Base-by-base conservation (phyloP, 1,140 invertebrate genomes). In the Pogonomyrmex barbatus region DNA sequence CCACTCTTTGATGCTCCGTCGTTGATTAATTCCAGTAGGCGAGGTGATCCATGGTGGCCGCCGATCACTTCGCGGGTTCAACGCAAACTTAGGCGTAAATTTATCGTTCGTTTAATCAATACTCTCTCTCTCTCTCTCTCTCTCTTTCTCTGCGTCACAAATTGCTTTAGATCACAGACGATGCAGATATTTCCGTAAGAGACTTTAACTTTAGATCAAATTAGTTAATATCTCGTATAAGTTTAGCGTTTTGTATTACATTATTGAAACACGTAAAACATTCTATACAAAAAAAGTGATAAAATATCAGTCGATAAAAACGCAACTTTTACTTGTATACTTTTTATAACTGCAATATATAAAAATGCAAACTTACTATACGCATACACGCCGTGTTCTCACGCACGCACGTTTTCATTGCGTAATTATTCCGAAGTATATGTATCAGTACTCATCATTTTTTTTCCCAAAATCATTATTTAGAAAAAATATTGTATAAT, bases 11-110 rank as follows among this genome's bases (percentile, higher is more conserved):
- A 95, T 94, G 93, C 92, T 87, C 70, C 79, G 90, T 90, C 92
- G 90, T 93, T 95, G 94, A 95, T 95, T 95, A 94, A 94, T 94
- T 93, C 91, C 89, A 88, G 91, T 91, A 89, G 87, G 92, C 93
- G 91, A 93, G 87, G 91, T 5, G 82, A 71, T 50, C 68, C 54
- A 83, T 24, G 68, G 52, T 83, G 79, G 68, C 39, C 68, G 54
- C 12, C 33, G 68, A 83, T 75, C 45, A 62, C 54, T 39, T 83
- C 30, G 54, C 54, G 33, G 56, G 68, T 24, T 24, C 24, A 83
- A 58, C 52, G 65, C 36, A 56, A 70, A 83, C 24, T 83, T 30
- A 33, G 30, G 54, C 42, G 45, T n/a, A 75, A 73, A 30, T 62
- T 73, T 75, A 83, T 68, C 47, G 4, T 52, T 39, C n/a, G 33